A percentile compares a stretch with the other conserved stretches of the same genome.
These are phyloP conservation scores for Epizoanthus scotinus DNA, from an alignment of 92 coral and sea anemone species.

Conservation along the genomic window DNA sequence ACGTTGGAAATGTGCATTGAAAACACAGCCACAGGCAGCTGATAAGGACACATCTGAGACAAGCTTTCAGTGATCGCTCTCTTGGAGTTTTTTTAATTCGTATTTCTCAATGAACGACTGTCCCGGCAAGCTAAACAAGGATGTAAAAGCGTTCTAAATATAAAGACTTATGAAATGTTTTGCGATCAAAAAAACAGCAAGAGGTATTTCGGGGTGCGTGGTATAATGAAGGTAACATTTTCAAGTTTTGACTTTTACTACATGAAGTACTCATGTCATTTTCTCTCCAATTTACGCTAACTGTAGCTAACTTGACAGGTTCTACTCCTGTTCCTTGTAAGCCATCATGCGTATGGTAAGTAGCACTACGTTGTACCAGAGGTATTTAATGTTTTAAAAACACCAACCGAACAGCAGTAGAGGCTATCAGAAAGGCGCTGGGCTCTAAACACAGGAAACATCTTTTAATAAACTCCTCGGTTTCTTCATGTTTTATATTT, in stretches of 20 bases:
- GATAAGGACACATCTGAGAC: neutral
- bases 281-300: slow-evolving; percentile 18
- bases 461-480: neutral
- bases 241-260: neutral
- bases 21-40: neutral
- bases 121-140: neutral
- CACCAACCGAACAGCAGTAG: too few relatives aligned
- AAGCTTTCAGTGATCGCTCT: neutral
- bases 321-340: slow-evolving; percentile 14
- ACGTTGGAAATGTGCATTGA: neutral
- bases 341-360: slow-evolving; percentile 1
- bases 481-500: neutral
- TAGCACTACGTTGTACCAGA: neutral
- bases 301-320: slow-evolving; percentile 19
- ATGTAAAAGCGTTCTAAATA: neutral
- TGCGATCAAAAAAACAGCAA: neutral
- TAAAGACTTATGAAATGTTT: neutral
- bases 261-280: neutral
- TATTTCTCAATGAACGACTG: neutral
- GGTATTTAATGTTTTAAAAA: neutral
- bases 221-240: neutral
- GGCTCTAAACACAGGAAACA: neutral
- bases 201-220: neutral
- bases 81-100: neutral
- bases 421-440: neutral